Evolutionary conservation across 2,113 vertebrate species (phyloP).

Genomic region (Embiotoca jacksoni): DNA sequence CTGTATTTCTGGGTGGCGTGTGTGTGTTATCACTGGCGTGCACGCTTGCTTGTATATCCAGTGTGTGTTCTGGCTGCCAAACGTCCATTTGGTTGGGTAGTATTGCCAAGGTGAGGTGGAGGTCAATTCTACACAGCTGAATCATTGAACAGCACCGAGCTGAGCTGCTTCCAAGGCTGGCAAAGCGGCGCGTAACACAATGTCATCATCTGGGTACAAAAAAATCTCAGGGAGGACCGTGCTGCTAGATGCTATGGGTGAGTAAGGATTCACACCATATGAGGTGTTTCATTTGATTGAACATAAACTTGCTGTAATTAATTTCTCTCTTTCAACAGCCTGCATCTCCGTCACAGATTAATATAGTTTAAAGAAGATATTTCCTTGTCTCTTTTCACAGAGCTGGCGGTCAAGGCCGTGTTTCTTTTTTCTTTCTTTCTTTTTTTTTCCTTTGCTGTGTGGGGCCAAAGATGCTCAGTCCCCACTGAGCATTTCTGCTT

Average conservation of each 20-base stretch:
- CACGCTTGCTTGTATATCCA: conserved; percentile 68
- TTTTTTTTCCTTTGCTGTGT: conserved; percentile 38
- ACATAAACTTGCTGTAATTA: conserved; percentile 20
- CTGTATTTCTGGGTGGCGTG: conserved; percentile 22
- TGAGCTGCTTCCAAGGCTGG: conserved; percentile 65
- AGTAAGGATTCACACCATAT: conserved; percentile 31
- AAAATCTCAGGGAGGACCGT: conserved; percentile 17
- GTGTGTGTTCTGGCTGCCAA: conserved; percentile 72
- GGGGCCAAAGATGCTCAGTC: conserved; percentile 77
- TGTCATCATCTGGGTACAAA: conserved; percentile 64
- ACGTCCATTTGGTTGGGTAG: conserved; percentile 73
- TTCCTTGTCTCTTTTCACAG: conserved; percentile 59
- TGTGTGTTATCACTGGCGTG: conserved; percentile 64
- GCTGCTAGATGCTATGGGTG: conserved; percentile 44
- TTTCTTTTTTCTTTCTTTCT: conserved; percentile 53
- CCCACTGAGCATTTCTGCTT: conserved; percentile 76
- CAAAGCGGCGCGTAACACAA: conserved; percentile 44
- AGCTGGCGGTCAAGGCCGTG: conserved; percentile 59
- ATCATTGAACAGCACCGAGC: conserved; percentile 68
- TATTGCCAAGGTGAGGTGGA: conserved; percentile 79
- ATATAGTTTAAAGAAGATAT: conserved; percentile 53
- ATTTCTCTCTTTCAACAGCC: conserved; percentile 25
- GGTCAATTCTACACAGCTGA: conserved; percentile 77
- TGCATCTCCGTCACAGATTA: conserved; percentile 22
- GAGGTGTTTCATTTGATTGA: conserved; percentile 23